phyloP scores from a whole-genome alignment of 2,113 vertebrate species.

The Cyanoramphus novaezelandiae region DNA sequence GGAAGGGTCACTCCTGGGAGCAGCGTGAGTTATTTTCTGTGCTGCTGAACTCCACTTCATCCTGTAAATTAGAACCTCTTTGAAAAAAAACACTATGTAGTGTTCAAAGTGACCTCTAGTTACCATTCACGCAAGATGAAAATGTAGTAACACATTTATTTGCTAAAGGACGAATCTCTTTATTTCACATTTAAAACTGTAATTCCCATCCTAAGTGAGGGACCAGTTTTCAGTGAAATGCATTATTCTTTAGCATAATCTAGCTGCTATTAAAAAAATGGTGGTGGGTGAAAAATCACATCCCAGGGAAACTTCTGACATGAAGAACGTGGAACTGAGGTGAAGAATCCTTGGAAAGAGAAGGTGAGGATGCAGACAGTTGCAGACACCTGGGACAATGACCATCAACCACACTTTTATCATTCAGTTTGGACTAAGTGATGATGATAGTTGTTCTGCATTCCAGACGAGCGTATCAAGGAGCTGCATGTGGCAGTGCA shows the following conservation, averaged over 20 bases:
- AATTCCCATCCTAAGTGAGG: neutral
- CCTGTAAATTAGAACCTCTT: neutral
- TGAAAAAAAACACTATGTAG: neutral
- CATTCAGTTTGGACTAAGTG: neutral
- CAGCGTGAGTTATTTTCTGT: neutral
- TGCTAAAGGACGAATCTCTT: neutral
- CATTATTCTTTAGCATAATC: neutral
- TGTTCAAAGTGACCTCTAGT: neutral
- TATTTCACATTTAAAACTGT: neutral
- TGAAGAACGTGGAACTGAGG: neutral
- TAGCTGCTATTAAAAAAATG: neutral
- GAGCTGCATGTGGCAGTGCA: accelerated
- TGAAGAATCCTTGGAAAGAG: neutral
- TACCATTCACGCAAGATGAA: neutral
- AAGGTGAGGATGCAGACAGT: neutral
- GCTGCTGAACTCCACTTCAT: neutral
- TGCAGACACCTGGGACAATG: neutral
- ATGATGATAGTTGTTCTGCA: neutral
- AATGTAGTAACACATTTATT: neutral
- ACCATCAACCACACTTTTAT: neutral
- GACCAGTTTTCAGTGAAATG: neutral
- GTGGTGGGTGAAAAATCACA: neutral
- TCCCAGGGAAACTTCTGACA: neutral
- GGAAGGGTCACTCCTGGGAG: neutral
- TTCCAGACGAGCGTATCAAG: neutral